These are phyloP conservation scores for Lepidotrigona ventralis DNA, from an alignment of 1,140 invertebrate genomes.

Conservation along the genomic window DNA sequence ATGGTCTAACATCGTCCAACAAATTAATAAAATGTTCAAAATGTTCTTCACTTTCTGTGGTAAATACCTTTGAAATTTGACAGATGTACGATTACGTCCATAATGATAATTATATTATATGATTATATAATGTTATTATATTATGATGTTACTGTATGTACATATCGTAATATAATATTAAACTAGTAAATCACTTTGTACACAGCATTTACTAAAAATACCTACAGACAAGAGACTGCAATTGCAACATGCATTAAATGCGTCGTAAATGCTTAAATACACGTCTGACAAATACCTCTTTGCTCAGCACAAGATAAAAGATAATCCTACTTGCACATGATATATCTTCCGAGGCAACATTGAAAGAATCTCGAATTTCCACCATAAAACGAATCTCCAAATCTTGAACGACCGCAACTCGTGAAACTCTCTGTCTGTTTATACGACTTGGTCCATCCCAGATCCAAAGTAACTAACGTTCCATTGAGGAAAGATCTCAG, in stretches of 20 bases:
- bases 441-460: conserved; percentile 6
- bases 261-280: neutral
- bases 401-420: neutral
- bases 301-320: neutral
- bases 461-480: conserved; percentile 2
- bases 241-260: neutral
- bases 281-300: neutral
- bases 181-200: neutral
- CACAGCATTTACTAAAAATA: neutral
- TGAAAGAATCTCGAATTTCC: neutral
- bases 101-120: no score
- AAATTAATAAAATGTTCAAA: no score
- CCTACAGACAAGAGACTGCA: neutral
- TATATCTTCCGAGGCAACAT: neutral
- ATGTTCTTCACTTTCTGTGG: no score
- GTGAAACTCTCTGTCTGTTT: neutral
- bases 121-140: no score
- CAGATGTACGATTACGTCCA: no score
- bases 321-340: neutral
- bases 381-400: neutral
- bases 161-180: no score
- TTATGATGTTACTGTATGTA: no score
- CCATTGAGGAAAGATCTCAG: conserved; percentile 13
- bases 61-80: no score
- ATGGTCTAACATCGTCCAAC: no score